These are phyloP conservation scores for Schizaphis graminum DNA, from an alignment of 2,888 invertebrate genomes.

Conservation along the genomic window DNA sequence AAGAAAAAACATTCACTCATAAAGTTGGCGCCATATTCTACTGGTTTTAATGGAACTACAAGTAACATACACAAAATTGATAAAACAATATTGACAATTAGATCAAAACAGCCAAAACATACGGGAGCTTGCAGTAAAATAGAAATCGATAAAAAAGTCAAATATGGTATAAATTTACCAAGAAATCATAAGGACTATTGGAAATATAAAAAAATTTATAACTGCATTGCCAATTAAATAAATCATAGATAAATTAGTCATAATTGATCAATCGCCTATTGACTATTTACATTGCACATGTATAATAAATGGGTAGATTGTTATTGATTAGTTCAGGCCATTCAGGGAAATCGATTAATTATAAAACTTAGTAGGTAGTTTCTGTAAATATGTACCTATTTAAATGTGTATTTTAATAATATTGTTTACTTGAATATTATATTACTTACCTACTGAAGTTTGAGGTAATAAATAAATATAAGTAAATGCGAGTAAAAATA, in stretches of 20 bases:
- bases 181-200: constrained; percentile 22
- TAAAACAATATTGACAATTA: neutral
- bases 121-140: neutral
- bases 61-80: neutral
- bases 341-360: too few relatives aligned
- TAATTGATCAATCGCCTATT: neutral
- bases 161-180: neutral
- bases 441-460: too few relatives aligned
- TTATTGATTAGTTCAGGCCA: too few relatives aligned
- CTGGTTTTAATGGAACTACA: neutral
- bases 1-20: neutral
- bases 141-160: neutral
- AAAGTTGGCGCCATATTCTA: neutral
- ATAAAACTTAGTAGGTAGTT: too few relatives aligned
- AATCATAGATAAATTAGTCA: neutral
- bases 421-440: too few relatives aligned
- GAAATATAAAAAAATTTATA: constrained; percentile 32
- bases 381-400: too few relatives aligned
- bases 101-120: neutral
- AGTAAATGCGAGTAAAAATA: neutral
- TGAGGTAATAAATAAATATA: too few relatives aligned
- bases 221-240: constrained; percentile 1
- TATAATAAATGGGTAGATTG: too few relatives aligned
- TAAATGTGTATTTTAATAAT: too few relatives aligned
- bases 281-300: too few relatives aligned